Evolutionary conservation across 2,797 vertebrate genomes (phyloP).

Genomic region (Oreortyx pictus): DNA sequence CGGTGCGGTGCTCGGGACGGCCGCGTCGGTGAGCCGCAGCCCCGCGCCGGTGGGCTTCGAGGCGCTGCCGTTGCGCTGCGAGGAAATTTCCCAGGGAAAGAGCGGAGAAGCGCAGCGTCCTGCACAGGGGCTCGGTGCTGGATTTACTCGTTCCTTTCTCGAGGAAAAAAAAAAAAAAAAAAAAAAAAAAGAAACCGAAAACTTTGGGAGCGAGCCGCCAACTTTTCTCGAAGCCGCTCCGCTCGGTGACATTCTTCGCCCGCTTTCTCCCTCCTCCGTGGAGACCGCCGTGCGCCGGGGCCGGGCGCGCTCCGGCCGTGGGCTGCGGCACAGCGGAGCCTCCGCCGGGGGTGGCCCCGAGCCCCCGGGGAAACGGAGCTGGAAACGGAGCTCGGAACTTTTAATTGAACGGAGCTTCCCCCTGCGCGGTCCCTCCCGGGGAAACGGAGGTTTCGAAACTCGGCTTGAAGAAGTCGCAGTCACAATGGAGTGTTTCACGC

Average conservation of each 20-base stretch:
- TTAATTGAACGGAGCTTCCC: constrained; percentile 69
- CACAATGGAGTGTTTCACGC: constrained; percentile 81
- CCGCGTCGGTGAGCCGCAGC: constrained; percentile 3
- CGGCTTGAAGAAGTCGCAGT: constrained; percentile 74
- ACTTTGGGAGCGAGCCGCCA: constrained; percentile 59
- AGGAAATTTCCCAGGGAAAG: neutral
- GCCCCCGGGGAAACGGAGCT: neutral
- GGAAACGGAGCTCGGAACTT: constrained; percentile 62
- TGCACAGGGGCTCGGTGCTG: neutral
- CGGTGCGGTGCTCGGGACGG: neutral
- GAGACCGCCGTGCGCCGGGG: constrained; percentile 60
- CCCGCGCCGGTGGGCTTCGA: neutral
- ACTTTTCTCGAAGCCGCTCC: constrained; percentile 64
- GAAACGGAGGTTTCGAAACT: constrained; percentile 77
- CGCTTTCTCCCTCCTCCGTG: constrained; percentile 66
- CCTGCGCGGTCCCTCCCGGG: constrained; percentile 62
- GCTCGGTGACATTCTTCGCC: constrained; percentile 63
- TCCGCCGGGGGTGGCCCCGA: constrained; percentile 52
- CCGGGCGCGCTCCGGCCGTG: constrained; percentile 54
- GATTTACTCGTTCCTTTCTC: neutral
- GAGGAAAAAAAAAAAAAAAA: neutral
- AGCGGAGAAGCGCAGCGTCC: neutral
- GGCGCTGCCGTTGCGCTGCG: neutral
- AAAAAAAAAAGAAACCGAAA: neutral
- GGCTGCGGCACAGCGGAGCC: constrained; percentile 50